phyloP scores from a whole-genome alignment of 2,113 vertebrate genomes.

The Rostratula benghalensis region DNA sequence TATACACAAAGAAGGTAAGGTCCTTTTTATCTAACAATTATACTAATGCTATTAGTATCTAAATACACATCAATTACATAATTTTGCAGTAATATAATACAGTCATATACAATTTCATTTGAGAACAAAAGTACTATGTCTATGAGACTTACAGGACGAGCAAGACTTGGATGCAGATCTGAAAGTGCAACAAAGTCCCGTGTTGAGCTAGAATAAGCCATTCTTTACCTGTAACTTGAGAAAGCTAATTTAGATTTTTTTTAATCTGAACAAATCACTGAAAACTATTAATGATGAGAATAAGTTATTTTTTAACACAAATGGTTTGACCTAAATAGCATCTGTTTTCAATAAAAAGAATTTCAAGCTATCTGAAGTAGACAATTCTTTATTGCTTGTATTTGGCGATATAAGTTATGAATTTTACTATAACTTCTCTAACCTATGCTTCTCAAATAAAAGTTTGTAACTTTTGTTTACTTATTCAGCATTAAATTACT shows the following conservation, averaged over 20 bases:
- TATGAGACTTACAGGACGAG: slow-evolving; percentile 82
- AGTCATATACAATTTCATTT: slow-evolving; percentile 32
- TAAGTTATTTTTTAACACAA: slow-evolving; percentile 35
- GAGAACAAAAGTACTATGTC: slow-evolving; percentile 39
- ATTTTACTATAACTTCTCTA: neutral
- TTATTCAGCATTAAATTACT: neutral
- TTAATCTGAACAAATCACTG: slow-evolving; percentile 46
- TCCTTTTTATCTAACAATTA: slow-evolving; percentile 52
- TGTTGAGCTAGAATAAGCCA: slow-evolving; percentile 70
- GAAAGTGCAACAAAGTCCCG: slow-evolving; percentile 81
- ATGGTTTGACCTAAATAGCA: slow-evolving; percentile 20
- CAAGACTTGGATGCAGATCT: slow-evolving; percentile 87
- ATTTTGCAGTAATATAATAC: slow-evolving; percentile 42
- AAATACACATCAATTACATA: slow-evolving; percentile 56
- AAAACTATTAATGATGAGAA: slow-evolving; percentile 17
- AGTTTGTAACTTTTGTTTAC: neutral
- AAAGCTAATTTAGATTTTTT: slow-evolving; percentile 43
- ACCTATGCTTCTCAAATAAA: slow-evolving; percentile 1
- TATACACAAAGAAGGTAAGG: slow-evolving; percentile 51
- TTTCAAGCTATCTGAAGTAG: slow-evolving; percentile 10
- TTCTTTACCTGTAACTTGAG: slow-evolving; percentile 72
- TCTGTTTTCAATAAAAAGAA: slow-evolving; percentile 2
- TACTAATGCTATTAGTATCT: slow-evolving; percentile 47
- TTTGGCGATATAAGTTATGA: neutral
- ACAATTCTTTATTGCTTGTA: neutral